phyloP scores from a whole-genome alignment of 1,140 invertebrate species.

The Scaptomyza montana region DNA sequence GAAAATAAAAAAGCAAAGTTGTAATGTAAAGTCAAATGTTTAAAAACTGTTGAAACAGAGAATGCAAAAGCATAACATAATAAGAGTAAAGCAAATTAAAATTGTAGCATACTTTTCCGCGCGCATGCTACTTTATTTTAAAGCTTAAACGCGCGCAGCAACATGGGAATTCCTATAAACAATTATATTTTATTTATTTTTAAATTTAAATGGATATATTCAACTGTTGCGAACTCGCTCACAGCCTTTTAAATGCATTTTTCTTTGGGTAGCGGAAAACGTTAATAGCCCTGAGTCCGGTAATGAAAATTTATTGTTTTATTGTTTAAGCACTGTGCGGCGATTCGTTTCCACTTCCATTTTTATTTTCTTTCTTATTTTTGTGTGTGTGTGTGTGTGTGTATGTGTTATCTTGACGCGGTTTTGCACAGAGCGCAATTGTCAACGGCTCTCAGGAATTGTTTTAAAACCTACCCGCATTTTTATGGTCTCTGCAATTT shows the following conservation, averaged over 20 bases:
- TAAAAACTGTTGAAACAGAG: constrained; percentile 35
- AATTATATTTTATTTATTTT: constrained; percentile 57
- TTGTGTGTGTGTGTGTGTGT: constrained; percentile 7
- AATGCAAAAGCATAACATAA: constrained; percentile 21
- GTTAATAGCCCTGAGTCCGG: constrained; percentile 74
- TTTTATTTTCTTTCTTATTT: not conserved
- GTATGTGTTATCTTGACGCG: constrained; percentile 30
- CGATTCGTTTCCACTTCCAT: constrained; percentile 4
- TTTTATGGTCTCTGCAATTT: constrained; percentile 70
- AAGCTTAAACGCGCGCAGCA: constrained; percentile 49
- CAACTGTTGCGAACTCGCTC: constrained; percentile 36
- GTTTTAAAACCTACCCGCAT: constrained; percentile 55
- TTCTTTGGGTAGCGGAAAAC: constrained; percentile 60
- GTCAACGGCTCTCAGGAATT: constrained; percentile 33
- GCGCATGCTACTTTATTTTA: constrained; percentile 53
- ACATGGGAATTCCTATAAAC: constrained; percentile 46
- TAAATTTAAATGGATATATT: constrained; percentile 1
- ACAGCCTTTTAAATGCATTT: constrained; percentile 45
- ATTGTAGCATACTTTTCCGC: constrained; percentile 52
- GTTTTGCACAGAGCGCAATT: constrained; percentile 32
- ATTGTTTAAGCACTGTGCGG: constrained; percentile 69
- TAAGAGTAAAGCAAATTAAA: constrained; percentile 18
- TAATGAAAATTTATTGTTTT: constrained; percentile 82
- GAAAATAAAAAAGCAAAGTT: constrained; percentile 35
- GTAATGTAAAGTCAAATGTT: constrained; percentile 71